These are phyloP conservation scores for Norana najaformis DNA, from an alignment of 2,888 invertebrate species.

Conservation along the genomic window DNA sequence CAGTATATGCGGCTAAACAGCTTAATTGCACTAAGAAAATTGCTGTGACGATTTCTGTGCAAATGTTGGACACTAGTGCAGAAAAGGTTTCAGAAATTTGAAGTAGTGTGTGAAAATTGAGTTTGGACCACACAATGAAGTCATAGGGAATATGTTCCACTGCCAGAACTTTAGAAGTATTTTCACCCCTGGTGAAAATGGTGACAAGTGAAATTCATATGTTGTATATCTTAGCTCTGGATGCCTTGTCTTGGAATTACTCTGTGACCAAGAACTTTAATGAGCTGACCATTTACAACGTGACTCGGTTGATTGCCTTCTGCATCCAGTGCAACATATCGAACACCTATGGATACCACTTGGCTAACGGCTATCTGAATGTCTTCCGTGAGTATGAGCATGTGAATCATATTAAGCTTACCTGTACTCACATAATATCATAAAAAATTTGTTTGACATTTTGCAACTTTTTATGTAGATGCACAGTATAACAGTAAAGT, in stretches of 20 bases:
- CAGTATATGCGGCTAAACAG: too few relatives aligned
- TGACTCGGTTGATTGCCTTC: background rate
- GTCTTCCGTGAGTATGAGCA: background rate
- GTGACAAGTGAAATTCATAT: background rate
- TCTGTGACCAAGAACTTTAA: background rate
- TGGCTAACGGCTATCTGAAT: background rate
- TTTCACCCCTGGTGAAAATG: background rate
- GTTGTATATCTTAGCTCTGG: background rate
- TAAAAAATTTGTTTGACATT: background rate
- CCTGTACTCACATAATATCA: background rate
- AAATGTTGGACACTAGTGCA: too few relatives aligned
- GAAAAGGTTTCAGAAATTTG: too few relatives aligned
- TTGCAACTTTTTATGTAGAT: background rate
- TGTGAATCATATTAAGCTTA: background rate
- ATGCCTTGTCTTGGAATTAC: slow-evolving; percentile 8
- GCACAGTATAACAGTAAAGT: background rate
- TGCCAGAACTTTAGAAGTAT: too few relatives aligned
- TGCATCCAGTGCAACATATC: slow-evolving; percentile 20
- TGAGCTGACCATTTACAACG: background rate
- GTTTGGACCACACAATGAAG: too few relatives aligned
- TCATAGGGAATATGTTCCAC: too few relatives aligned
- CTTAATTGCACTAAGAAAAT: too few relatives aligned
- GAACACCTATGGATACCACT: slow-evolving; percentile 7
- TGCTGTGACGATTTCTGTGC: too few relatives aligned
- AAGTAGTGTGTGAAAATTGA: too few relatives aligned